These are phyloP conservation scores for Dendrocincla tyrannina DNA, from an alignment of 2,797 vertebrate species.

Conservation along the genomic window DNA sequence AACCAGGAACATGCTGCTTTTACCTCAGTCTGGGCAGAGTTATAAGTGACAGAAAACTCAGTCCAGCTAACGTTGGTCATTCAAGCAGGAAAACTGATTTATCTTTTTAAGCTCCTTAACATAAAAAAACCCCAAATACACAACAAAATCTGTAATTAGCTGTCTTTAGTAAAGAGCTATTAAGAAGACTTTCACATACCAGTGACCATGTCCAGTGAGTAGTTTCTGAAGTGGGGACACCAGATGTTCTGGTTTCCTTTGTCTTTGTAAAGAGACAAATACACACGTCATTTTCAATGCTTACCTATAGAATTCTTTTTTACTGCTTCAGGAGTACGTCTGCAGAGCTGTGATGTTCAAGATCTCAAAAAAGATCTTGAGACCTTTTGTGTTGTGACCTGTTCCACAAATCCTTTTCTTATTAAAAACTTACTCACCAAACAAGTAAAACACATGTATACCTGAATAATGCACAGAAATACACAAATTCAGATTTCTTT, in stretches of 20 bases:
- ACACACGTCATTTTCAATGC: neutral
- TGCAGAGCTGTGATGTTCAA: neutral
- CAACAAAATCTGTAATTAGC: neutral
- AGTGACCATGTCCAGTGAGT: neutral
- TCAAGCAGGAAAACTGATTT: neutral
- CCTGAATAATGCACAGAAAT: neutral
- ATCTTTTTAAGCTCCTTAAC: neutral
- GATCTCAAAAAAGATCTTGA: neutral
- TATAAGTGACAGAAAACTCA: neutral
- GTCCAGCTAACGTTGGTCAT: neutral
- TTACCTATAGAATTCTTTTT: neutral
- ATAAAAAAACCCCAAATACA: neutral
- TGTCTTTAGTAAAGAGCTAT: neutral
- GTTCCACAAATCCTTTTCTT: neutral
- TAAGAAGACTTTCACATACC: neutral
- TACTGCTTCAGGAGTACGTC: neutral
- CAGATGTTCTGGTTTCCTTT: neutral
- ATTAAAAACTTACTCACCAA: neutral
- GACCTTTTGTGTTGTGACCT: neutral
- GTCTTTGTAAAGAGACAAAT: neutral
- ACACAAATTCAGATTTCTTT: neutral
- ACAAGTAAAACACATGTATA: neutral
- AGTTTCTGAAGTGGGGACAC: neutral
- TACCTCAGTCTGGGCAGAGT: neutral
- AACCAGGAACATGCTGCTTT: neutral